These are phyloP conservation scores for Neelides folsomi DNA, from an alignment of 2,888 invertebrate genomes.

Conservation along the genomic window DNA sequence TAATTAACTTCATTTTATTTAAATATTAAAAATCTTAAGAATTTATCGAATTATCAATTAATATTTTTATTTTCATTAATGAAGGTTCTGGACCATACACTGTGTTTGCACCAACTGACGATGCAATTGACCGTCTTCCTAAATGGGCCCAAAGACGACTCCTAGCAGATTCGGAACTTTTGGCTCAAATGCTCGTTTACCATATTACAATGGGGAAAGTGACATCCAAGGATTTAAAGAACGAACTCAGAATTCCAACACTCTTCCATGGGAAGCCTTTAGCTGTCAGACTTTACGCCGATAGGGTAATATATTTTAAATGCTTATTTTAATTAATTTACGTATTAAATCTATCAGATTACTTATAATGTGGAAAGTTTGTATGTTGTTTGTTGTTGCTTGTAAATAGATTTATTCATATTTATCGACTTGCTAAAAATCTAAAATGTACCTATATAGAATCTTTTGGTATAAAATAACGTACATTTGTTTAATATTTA, in stretches of 20 bases:
- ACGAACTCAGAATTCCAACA: conserved; percentile 31
- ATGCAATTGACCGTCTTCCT: conserved; percentile 32
- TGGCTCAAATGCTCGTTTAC: conserved; percentile 32
- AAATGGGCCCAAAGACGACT: conserved; percentile 32
- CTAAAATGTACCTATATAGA: no score
- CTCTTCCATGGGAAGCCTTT: conserved; percentile 30
- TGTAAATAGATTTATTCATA: no score
- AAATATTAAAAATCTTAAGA: no score
- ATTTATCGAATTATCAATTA: no score
- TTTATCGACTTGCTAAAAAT: no score
- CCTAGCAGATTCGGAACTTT: conserved; percentile 28
- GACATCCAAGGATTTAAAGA: conserved; percentile 32
- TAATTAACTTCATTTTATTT: no score
- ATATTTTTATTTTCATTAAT: no score
- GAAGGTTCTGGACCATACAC: conserved; percentile 29
- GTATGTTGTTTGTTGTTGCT: no score
- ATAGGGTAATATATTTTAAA: conserved; percentile 21
- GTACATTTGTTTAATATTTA: no score
- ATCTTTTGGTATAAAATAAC: no score
- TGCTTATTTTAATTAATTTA: neutral
- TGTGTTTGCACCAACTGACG: conserved; percentile 33
- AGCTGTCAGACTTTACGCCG: conserved; percentile 30
- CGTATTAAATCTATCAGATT: neutral
- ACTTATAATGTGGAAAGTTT: no score
- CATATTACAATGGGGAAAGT: conserved; percentile 33